Evolutionary conservation across 1,140 invertebrate genomes (phyloP).

Genomic region (Pseudobourletiella spinata): DNA sequence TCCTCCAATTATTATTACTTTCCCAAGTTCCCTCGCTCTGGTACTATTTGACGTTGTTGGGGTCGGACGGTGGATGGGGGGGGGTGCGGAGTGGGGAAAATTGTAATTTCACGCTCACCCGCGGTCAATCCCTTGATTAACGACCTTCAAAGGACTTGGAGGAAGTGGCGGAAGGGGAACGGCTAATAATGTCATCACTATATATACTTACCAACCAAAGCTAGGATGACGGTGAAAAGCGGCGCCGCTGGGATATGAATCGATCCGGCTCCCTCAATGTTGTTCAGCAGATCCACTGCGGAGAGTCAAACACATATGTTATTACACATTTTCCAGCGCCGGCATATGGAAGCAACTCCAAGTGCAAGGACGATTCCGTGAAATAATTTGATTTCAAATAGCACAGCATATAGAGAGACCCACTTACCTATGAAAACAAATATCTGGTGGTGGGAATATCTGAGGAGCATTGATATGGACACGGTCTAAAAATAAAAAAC

Average conservation of each 20-base stretch:
- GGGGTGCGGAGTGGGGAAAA: too few species aligned
- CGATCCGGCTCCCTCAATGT: conserved; percentile 89
- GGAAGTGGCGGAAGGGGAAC: too few species aligned
- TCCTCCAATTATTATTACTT: too few species aligned
- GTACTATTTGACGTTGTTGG: too few species aligned
- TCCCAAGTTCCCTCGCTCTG: too few species aligned
- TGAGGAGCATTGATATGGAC: conserved; percentile 91
- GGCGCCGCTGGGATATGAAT: conserved; percentile 92
- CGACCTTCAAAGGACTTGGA: too few species aligned
- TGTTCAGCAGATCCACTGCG: conserved; percentile 89
- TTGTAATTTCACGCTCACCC: too few species aligned
- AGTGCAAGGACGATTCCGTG: too few species aligned
- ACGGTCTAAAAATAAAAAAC: conserved; percentile 72
- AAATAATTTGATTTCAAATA: background rate
- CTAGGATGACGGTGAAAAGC: conserved; percentile 90
- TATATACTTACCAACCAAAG: conserved; percentile 94
- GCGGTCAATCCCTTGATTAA: too few species aligned
- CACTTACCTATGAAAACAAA: conserved; percentile 92
- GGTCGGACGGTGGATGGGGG: too few species aligned
- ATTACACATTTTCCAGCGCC: background rate
- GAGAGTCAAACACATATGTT: conserved; percentile 34
- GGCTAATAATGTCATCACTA: too few species aligned
- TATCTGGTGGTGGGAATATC: conserved; percentile 98
- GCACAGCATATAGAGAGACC: background rate
- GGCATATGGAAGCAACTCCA: too few species aligned